Percentiles rank a stretch among this genome's conserved stretches.
These are phyloP conservation scores for Drosophila ananassae DNA, from an alignment of 1,140 invertebrate genomes.

Conservation along the genomic window DNA sequence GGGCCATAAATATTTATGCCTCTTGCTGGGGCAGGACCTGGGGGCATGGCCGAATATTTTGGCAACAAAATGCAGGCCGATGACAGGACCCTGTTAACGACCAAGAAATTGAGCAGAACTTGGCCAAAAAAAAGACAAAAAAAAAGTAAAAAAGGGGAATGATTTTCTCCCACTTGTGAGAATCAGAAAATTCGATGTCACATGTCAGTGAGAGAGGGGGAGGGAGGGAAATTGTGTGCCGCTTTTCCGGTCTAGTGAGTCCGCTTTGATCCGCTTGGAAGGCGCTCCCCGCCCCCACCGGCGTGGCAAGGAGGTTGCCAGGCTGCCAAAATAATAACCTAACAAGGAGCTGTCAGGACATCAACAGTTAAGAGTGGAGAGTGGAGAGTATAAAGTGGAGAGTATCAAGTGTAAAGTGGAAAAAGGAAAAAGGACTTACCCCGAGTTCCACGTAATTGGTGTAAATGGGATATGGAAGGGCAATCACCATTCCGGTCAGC, in stretches of 20 bases:
- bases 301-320: too few species aligned
- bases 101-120: neutral
- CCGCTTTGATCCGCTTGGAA: conserved; percentile 62
- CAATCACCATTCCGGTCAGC: conserved; percentile 89
- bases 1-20: conserved; percentile 78
- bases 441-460: conserved; percentile 89
- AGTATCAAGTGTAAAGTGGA: too few species aligned
- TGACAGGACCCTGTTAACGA: conserved; percentile 71
- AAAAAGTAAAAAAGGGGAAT: neutral
- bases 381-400: neutral
- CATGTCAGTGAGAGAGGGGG: neutral
- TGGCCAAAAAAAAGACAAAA: neutral
- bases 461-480: conserved; percentile 90
- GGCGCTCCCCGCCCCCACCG: too few species aligned
- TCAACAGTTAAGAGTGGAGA: neutral
- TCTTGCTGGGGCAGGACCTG: conserved; percentile 6
- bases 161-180: conserved; percentile 11
- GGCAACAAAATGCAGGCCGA: conserved; percentile 72
- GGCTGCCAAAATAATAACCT: conserved; percentile 44
- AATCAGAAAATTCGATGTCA: conserved; percentile 1
- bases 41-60: conserved; percentile 58
- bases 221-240: conserved; percentile 8
- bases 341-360: neutral
- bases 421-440: conserved; percentile 85
- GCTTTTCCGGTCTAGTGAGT: conserved; percentile 69